Evolutionary conservation across 2,113 vertebrate genomes (phyloP).

Genomic region (Taurulus bubalis): DNA sequence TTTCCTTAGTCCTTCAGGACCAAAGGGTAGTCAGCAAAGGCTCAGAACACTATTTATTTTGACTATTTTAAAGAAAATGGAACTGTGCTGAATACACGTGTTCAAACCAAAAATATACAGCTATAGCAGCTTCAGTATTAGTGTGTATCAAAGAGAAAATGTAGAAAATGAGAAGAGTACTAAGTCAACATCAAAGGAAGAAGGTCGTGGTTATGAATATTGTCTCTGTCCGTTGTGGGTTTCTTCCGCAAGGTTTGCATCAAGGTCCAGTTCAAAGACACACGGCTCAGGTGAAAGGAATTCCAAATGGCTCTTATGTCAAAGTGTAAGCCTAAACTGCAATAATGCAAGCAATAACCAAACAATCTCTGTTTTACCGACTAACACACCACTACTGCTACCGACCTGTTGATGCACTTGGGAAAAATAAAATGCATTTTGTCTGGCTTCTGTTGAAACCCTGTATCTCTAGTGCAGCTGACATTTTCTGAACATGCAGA

Average conservation of each 20-base stretch:
- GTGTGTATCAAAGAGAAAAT: no score
- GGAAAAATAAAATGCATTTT: neutral
- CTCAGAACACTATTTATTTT: neutral
- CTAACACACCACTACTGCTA: neutral
- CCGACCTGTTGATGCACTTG: neutral
- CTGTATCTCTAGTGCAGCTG: neutral
- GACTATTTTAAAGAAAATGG: neutral
- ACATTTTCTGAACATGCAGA: slow-evolving; percentile 21
- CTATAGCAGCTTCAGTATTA: no score
- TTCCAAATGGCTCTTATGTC: neutral
- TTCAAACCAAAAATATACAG: no score
- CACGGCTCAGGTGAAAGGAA: neutral
- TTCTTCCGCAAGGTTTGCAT: neutral
- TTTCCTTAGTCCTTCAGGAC: neutral
- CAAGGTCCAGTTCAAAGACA: neutral
- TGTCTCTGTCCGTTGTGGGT: neutral
- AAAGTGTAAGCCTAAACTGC: neutral
- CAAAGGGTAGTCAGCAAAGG: neutral
- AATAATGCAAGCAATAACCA: neutral
- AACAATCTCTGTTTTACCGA: neutral
- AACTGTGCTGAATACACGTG: neutral
- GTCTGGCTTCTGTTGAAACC: neutral
- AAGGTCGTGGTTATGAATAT: no score
- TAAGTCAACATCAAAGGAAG: no score
- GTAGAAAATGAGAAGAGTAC: no score